Conservation (phyloP, 2,888 invertebrate genomes). For the Calameuta idolon region DNA sequence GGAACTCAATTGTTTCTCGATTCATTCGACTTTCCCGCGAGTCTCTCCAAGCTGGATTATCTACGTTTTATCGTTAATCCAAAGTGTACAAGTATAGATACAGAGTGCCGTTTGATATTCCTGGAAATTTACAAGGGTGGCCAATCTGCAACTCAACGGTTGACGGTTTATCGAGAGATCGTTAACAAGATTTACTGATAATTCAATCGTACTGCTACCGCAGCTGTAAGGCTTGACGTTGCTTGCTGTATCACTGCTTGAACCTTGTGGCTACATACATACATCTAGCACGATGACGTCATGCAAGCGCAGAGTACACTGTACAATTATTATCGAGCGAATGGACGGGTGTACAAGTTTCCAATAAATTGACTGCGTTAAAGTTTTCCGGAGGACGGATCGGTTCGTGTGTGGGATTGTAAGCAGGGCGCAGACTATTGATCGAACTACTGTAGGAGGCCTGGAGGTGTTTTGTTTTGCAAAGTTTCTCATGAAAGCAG, state of each 20-base stretch:
- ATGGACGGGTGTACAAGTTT: neutral
- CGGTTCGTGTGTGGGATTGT: neutral
- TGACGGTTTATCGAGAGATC: constrained; percentile 49
- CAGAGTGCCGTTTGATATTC: neutral
- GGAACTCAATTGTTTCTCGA: neutral
- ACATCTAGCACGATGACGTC: neutral
- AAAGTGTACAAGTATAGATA: neutral
- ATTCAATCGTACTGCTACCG: constrained; percentile 44
- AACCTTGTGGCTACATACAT: neutral
- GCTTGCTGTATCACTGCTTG: constrained; percentile 10
- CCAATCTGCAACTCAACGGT: constrained; percentile 14
- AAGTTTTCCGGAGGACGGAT: neutral
- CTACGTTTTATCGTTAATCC: neutral
- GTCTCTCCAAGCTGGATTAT: neutral
- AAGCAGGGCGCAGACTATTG: neutral
- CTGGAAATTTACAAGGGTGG: neutral
- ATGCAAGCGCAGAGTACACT: neutral
- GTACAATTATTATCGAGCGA: neutral
- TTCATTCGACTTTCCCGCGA: neutral
- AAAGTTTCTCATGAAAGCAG: constrained; percentile 32
- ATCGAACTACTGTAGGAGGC: neutral
- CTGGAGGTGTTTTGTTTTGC: constrained; percentile 41
- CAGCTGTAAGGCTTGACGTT: constrained; percentile 41
- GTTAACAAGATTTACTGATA: constrained; percentile 50
- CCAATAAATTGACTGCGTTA: neutral